A percentile compares a stretch with the other conserved stretches of the same genome.
Evolutionary conservation across 2,113 vertebrate species (phyloP).

Genomic region (Elephantulus edwardii): DNA sequence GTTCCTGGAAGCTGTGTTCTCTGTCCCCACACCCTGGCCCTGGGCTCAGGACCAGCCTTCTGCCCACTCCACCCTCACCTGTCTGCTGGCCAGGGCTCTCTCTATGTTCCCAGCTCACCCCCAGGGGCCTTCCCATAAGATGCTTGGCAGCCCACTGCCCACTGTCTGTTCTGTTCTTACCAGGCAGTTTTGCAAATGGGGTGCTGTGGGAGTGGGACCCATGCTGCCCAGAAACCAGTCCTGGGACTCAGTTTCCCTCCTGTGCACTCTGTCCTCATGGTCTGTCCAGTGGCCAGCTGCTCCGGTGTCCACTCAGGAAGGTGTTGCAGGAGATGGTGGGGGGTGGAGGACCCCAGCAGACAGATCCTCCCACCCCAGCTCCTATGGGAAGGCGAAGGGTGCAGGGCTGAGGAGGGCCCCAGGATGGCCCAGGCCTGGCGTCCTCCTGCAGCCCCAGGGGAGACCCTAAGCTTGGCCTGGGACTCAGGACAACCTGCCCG

Average conservation of each 20-base stretch:
- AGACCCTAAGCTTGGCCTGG: neutral
- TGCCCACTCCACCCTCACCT: neutral
- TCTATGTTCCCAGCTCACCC: neutral
- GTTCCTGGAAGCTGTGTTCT: neutral
- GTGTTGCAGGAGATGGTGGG: fast-evolving
- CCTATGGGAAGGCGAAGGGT: neutral
- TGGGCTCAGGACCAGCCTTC: neutral
- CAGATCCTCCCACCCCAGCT: fast-evolving
- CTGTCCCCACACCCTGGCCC: neutral
- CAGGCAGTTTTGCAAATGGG: too few species aligned
- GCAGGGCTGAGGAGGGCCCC: neutral
- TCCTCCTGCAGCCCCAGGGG: fast-evolving
- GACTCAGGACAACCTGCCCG: neutral
- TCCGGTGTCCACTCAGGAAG: neutral
- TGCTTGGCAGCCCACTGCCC: too few species aligned
- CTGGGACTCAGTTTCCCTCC: fast-evolving
- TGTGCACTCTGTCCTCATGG: too few species aligned
- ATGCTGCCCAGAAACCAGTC: too few species aligned
- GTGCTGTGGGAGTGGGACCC: too few species aligned
- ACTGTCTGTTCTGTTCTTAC: too few species aligned
- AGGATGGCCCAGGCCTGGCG: fast-evolving
- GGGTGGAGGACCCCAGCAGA: neutral
- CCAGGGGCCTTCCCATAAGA: neutral
- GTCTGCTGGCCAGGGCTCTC: neutral
- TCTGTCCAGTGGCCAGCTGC: fast-evolving